A percentile compares a stretch with the other conserved stretches of the same genome.
phyloP scores from a whole-genome alignment of 2,113 vertebrate species.

The Phalacrocorax pelagicus region DNA sequence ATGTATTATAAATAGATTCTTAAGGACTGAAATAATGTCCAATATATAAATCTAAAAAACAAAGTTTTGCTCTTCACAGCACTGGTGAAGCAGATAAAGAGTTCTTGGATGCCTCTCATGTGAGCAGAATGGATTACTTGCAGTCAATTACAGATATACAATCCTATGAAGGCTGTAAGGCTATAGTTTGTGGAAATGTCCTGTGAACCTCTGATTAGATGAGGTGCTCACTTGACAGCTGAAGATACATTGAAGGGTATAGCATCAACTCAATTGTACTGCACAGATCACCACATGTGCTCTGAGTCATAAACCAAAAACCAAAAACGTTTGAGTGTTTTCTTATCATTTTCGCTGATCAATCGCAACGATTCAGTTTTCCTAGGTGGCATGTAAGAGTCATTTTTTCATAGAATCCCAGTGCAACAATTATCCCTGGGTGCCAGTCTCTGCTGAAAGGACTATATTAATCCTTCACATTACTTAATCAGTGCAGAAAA shows the following conservation, averaged over 20 bases:
- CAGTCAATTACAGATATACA: neutral
- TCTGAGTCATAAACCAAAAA: neutral
- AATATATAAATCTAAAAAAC: rapidly evolving
- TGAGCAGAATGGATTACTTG: neutral
- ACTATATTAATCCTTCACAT: neutral
- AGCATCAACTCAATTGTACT: neutral
- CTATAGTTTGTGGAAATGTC: neutral
- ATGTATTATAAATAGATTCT: too few species aligned
- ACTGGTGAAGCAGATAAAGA: neutral
- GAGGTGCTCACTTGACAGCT: neutral
- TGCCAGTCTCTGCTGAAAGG: neutral
- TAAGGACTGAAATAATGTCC: neutral
- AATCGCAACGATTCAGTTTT: neutral
- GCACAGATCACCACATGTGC: neutral
- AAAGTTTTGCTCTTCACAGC: neutral
- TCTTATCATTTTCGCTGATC: neutral
- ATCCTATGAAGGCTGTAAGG: neutral
- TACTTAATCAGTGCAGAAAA: neutral
- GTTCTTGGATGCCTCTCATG: neutral
- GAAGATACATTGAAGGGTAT: neutral
- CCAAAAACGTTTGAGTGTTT: neutral
- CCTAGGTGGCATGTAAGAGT: neutral
- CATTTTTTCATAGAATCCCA: neutral
- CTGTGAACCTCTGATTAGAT: neutral
- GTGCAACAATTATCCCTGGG: neutral